Percentiles rank a stretch among this genome's conserved stretches.
These are phyloP conservation scores for Agrochola lota DNA, from an alignment of 2,888 invertebrate species.

Conservation along the genomic window DNA sequence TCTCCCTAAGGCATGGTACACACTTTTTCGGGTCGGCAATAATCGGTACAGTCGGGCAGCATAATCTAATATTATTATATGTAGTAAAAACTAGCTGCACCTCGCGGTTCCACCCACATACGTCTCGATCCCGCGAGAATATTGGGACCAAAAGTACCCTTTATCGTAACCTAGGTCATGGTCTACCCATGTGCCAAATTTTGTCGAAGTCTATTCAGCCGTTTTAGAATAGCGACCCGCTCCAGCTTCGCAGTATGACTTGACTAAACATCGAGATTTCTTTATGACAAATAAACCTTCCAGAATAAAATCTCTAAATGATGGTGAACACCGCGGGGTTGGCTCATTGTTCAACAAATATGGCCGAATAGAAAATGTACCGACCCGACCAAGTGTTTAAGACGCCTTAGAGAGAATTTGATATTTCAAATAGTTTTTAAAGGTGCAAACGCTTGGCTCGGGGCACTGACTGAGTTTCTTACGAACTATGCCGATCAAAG, in stretches of 20 bases:
- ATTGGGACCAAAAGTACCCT: no score
- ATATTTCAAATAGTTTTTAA: conserved; percentile 51
- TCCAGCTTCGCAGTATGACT: no score
- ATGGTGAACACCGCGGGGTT: background rate
- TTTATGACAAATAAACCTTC: no score
- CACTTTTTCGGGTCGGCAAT: conserved; percentile 3
- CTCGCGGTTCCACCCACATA: no score
- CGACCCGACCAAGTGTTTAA: background rate
- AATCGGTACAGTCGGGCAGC: background rate
- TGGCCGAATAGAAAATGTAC: background rate
- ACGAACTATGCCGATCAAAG: conserved; percentile 54
- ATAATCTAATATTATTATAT: background rate
- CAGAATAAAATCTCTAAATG: no score
- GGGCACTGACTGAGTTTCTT: conserved; percentile 25
- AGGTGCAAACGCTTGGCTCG: conserved; percentile 29
- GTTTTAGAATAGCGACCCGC: no score
- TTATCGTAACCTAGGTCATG: no score
- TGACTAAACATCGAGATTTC: no score
- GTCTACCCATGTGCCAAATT: no score
- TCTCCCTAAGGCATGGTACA: background rate
- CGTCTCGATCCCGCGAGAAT: no score
- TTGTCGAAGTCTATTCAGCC: no score
- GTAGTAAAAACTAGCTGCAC: no score
- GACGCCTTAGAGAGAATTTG: conserved; percentile 16
- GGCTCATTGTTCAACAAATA: background rate